Evolutionary conservation across 23 tunicate species (phyloP).

Genomic region (Oikopleura albicans): DNA sequence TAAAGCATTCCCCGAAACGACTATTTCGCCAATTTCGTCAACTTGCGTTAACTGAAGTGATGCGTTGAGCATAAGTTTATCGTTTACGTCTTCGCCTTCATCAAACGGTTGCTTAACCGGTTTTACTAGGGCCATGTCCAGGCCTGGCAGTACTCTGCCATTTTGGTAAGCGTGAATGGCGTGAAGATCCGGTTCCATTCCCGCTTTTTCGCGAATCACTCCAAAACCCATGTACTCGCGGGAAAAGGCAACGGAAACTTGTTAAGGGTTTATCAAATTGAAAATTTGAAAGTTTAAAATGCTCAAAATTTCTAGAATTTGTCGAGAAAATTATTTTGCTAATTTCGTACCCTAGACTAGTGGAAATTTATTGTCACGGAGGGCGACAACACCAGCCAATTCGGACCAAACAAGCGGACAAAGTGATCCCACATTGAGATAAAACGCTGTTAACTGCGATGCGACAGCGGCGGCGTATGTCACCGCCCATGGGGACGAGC

Average conservation of each 20-base stretch:
- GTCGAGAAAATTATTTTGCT: no score
- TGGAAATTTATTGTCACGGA: no score
- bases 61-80: not conserved
- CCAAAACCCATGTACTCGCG: not conserved
- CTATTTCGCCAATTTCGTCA: not conserved
- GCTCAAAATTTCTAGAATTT: no score
- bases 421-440: not conserved
- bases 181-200: no score
- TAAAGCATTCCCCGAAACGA: not conserved
- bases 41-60: not conserved
- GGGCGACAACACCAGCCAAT: not conserved
- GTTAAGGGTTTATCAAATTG: no score
- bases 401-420: conserved; percentile 8
- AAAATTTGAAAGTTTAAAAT: no score
- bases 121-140: not conserved
- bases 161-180: no score
- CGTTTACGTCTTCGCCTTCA: not conserved
- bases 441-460: not conserved
- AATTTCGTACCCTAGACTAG: no score
- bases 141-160: not conserved
- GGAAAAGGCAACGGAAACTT: not conserved
- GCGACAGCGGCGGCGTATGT: not conserved
- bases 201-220: not conserved
- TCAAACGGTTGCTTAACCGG: not conserved
- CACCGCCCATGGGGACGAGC: not conserved